phyloP scores from a whole-genome alignment of 2,888 invertebrate genomes.

The Habrosyne pyritoides region DNA sequence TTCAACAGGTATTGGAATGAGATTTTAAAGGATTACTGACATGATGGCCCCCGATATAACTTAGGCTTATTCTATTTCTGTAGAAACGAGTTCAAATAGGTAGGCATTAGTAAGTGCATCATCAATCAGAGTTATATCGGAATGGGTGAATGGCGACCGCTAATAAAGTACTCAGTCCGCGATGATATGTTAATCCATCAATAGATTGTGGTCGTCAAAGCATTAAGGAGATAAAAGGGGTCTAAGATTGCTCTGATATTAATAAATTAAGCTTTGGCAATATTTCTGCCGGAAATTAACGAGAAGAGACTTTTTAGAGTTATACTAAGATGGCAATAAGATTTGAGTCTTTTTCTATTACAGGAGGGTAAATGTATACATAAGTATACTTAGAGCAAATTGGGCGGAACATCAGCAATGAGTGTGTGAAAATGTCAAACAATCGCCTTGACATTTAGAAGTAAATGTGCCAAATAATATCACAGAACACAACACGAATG shows the following conservation, averaged over 20 bases:
- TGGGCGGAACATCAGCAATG: background rate
- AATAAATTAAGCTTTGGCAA: background rate
- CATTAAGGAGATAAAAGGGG: background rate
- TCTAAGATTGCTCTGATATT: background rate
- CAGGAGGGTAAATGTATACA: background rate
- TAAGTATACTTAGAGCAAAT: background rate
- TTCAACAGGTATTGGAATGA: constrained; percentile 15
- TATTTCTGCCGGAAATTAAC: background rate
- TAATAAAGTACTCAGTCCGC: background rate
- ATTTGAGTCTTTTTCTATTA: background rate
- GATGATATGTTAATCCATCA: background rate
- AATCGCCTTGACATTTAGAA: constrained; percentile 6
- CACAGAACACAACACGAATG: background rate
- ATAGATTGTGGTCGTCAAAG: background rate
- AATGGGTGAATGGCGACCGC: background rate
- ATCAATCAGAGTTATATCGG: background rate
- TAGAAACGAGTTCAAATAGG: constrained; percentile 1
- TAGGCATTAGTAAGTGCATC: background rate
- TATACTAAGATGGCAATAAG: too few species aligned
- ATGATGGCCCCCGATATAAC: constrained; percentile 1
- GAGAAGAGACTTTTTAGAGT: background rate
- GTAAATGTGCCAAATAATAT: background rate
- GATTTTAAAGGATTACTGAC: constrained; percentile 25
- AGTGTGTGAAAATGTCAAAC: background rate
- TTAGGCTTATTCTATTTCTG: constrained; percentile 2